These are phyloP conservation scores for Alaudala cheleensis DNA, from an alignment of 2,113 vertebrate genomes.

Conservation along the genomic window DNA sequence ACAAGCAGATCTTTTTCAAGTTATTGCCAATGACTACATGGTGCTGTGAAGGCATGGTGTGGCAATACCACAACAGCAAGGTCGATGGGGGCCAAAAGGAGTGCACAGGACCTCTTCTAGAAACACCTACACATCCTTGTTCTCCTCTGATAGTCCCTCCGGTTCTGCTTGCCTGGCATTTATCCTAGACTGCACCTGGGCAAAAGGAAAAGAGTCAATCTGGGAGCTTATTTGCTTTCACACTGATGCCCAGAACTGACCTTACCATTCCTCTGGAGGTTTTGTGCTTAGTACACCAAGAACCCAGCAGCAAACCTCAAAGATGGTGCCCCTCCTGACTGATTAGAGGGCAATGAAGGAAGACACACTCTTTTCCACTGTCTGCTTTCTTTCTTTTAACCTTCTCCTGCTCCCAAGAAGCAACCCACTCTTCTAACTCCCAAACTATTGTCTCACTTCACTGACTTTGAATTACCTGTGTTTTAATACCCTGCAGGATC, in stretches of 20 bases:
- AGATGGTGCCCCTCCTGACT: not conserved
- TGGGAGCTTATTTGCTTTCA: not conserved
- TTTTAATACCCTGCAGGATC: not conserved
- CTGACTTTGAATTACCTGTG: not conserved
- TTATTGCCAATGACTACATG: not conserved
- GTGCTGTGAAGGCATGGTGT: not conserved
- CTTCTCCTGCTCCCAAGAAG: not conserved
- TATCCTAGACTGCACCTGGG: conserved; percentile 60
- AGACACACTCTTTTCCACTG: not conserved
- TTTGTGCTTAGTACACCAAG: not conserved
- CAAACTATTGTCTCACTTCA: not conserved
- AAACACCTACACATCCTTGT: not conserved
- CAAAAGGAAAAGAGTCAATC: not conserved
- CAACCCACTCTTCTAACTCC: not conserved
- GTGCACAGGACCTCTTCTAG: not conserved
- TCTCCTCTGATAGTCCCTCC: not conserved
- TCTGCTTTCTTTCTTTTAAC: not conserved
- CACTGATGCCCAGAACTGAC: not conserved
- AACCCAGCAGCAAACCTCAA: not conserved
- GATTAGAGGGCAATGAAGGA: not conserved
- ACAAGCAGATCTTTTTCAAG: not conserved
- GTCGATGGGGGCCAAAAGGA: not conserved
- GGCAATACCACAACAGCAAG: not conserved
- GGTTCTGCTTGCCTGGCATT: not conserved
- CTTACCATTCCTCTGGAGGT: not conserved